phyloP scores from a whole-genome alignment of 2,888 invertebrate species.

The Venusia cambrica region DNA sequence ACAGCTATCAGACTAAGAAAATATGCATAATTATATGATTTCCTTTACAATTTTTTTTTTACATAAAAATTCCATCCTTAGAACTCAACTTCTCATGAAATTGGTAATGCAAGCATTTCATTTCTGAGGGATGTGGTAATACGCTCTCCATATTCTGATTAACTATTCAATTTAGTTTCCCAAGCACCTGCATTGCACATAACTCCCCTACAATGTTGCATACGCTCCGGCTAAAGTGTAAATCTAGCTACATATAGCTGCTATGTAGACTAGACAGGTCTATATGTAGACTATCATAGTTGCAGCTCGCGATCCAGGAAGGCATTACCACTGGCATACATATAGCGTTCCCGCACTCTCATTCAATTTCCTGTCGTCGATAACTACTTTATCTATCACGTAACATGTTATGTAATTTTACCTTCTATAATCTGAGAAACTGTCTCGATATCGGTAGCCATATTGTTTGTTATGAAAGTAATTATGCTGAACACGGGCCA shows the following conservation, averaged over 20 bases:
- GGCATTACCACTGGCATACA: slow-evolving; percentile 61
- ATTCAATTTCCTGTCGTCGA: slow-evolving; percentile 66
- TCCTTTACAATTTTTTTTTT: too few relatives aligned
- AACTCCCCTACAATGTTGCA: not conserved
- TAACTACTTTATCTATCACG: slow-evolving; percentile 14
- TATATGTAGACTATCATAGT: too few relatives aligned
- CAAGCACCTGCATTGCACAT: not conserved
- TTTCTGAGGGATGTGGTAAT: slow-evolving; percentile 18
- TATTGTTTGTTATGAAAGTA: too few relatives aligned
- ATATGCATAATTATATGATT: too few relatives aligned
- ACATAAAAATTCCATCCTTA: too few relatives aligned
- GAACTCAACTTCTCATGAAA: too few relatives aligned
- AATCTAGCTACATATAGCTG: not conserved
- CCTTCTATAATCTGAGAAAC: too few relatives aligned
- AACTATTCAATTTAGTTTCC: not conserved
- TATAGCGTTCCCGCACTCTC: slow-evolving; percentile 56
- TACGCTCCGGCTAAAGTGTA: too few relatives aligned
- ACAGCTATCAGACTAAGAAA: too few relatives aligned
- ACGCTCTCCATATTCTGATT: not conserved
- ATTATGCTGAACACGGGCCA: too few relatives aligned
- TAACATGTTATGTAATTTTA: slow-evolving; percentile 14
- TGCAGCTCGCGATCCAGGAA: slow-evolving; percentile 52
- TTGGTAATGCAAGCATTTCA: too few relatives aligned
- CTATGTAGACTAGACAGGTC: slow-evolving; percentile 7
- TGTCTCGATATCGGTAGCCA: too few relatives aligned